Base-by-base conservation (phyloP, 2,888 invertebrate species). In the Caenorhabditis sinica region DNA sequence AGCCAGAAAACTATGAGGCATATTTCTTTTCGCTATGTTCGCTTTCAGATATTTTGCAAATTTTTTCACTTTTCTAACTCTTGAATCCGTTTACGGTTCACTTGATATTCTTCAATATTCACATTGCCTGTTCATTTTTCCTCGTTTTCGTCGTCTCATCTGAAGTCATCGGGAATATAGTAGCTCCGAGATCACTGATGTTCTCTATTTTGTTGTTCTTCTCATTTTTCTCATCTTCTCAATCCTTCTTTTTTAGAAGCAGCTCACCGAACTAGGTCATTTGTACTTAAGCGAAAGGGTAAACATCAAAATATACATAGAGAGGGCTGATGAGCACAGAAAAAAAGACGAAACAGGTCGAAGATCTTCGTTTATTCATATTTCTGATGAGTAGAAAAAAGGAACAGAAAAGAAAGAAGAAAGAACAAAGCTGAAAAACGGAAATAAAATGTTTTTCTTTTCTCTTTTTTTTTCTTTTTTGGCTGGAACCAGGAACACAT, bases 361-460 rank as follows among this genome's bases (percentile, higher is more conserved):
- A 15, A 45, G 61, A 33, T 61, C 30, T 49, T 20, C 13, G 20
- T 49, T 61, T 49, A 17, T 73, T 49, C 61, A 45, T 60, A 30
- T 61, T 61, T 61, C 60, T 23, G 60, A 69, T 53, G 53, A 69
- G 36, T 36, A 20, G 28, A n/a, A 23, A 43, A 11, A 68, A 51
- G 36, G 68, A 68, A 68, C 33, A 53, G 40, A 51, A 53, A 23
- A 45, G 9, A 17, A 65, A 30, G 23, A 23, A 15, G 6, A 30
- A 45, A 65, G 65, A 65, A 65, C 28, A 65, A 45, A 43, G 25
- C 63, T 43, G 65, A 45, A 33, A 65, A 65, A 49, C 25, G 65
- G 30, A 43, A 45, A 65, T n/a, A 63, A 63, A 63, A 49, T 45
- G 65, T 65, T 56, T 56, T 69, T 69, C 53, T 40, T 40, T 40